These are phyloP conservation scores for Pyrochroa serraticornis DNA, from an alignment of 2,888 invertebrate species.

Conservation along the genomic window DNA sequence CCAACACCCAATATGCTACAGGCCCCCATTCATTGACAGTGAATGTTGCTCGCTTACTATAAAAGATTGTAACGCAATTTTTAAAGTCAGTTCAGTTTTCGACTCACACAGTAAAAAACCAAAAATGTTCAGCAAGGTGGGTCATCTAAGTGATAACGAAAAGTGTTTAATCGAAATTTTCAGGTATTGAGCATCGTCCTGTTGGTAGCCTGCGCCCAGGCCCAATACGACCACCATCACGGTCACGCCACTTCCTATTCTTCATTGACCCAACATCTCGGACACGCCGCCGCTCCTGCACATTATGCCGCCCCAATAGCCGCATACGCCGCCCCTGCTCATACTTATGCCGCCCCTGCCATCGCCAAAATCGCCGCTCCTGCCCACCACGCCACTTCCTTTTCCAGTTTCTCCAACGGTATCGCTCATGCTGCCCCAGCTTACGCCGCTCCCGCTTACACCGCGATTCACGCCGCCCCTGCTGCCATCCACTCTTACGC, in stretches of 20 bases:
- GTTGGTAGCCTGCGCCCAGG: slow-evolving; percentile 25
- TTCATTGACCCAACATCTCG: slow-evolving; percentile 35
- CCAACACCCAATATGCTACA: slow-evolving; percentile 7
- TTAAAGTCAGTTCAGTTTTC: slow-evolving; percentile 8
- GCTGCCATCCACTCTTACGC: too few relatives aligned
- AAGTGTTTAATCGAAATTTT: background rate
- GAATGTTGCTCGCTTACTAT: slow-evolving; percentile 13
- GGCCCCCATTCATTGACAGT: slow-evolving; percentile 16
- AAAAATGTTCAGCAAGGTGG: slow-evolving; percentile 20
- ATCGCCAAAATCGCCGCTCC: slow-evolving; percentile 4
- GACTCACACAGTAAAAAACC: background rate
- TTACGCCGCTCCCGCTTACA: background rate
- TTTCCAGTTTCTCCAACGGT: slow-evolving; percentile 6
- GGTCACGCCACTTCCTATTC: slow-evolving; percentile 38
- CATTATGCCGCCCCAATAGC: background rate
- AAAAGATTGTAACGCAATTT: slow-evolving; percentile 11
- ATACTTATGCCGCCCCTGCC: background rate
- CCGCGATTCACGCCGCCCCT: too few relatives aligned
- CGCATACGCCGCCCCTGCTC: slow-evolving; percentile 9
- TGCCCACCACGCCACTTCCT: slow-evolving; percentile 10
- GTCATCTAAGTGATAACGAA: background rate
- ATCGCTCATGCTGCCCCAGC: slow-evolving; percentile 1
- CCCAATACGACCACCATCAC: slow-evolving; percentile 32
- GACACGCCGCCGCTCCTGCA: slow-evolving; percentile 3
- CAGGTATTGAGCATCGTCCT: slow-evolving; percentile 19